Evolutionary conservation across 1,140 invertebrate genomes (phyloP), one percentile per base, ranked within the genome.

Genomic region (Mercenaria mercenaria): DNA sequence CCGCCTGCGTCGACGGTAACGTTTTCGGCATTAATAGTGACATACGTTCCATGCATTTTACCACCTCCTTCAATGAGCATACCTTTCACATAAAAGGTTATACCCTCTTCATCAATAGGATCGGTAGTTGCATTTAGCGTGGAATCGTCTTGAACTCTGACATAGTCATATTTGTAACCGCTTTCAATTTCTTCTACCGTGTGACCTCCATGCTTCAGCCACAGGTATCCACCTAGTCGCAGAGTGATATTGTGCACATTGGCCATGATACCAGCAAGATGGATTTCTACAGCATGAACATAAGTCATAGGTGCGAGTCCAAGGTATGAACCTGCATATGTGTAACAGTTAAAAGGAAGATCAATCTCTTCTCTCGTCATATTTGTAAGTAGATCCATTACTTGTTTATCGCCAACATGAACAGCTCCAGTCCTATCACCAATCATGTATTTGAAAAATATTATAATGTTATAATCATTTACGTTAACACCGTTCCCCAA

Each of bases 361-460:
- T 94, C 94, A 10, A 93, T 94, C 72, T 94, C 94, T 20, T 91
- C 83, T 74, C 94, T 91, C 20, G 47, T 39, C 84, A 81, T 88
- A 41, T 88, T 69, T 0, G 86, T 81, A 50, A 88, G 47, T 11
- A 94, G 88, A 74, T 94, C 93, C 88, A 94, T 87, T 0, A 90
- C 88, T 79, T 94, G 94, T 34, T 81, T 82, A 18, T 89, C 86
- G 0, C 89, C 91, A 8, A 94, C 82, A 87, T 94, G 94, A 13
- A 94, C 92, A 1, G 92, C 84, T 6, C 94, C 94, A 18, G 91
- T 93, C 29, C 94, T 74, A 80, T 94, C 94, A 15, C 94, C 94
- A 59, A 94, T 94, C 93, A 94, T 94, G 88, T 93, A 94, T 76
- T 93, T 93, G 88, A 94, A 94, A 82, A 94, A 93, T 34, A 94